These are phyloP conservation scores for Stenodera caucasica DNA, from an alignment of 2,888 invertebrate genomes.

Conservation along the genomic window DNA sequence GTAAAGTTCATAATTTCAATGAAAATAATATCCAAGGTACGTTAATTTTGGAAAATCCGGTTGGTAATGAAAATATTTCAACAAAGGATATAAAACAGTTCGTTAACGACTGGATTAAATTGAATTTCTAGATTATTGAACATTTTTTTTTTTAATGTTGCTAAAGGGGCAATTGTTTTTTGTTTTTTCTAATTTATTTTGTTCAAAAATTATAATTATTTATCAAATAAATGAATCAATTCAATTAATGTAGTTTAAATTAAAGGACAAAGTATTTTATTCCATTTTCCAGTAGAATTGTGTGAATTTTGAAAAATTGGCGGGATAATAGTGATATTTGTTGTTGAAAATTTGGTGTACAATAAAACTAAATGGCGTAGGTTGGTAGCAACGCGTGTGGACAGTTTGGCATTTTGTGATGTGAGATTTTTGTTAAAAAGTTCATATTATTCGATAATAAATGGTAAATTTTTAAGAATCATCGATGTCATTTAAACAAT, in stretches of 20 bases:
- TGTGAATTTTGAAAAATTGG: slow-evolving; percentile 27
- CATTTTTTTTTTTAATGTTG: slow-evolving; percentile 8
- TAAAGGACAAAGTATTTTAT: no score
- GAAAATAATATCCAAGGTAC: slow-evolving; percentile 60
- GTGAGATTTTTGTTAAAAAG: slow-evolving; percentile 56
- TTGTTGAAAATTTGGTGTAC: slow-evolving; percentile 33
- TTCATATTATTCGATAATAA: slow-evolving; percentile 52
- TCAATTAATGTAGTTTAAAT: no score
- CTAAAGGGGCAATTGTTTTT: no score
- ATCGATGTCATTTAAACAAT: slow-evolving; percentile 48
- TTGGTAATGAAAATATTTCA: slow-evolving; percentile 47
- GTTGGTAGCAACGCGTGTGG: slow-evolving; percentile 57
- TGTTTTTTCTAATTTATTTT: slow-evolving; percentile 5
- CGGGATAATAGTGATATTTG: slow-evolving; percentile 36
- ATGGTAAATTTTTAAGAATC: slow-evolving; percentile 47
- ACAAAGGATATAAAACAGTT: slow-evolving; percentile 16
- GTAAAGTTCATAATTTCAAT: slow-evolving; percentile 67
- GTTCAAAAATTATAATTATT: neutral
- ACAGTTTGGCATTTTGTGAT: slow-evolving; percentile 59
- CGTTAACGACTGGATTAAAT: slow-evolving; percentile 16
- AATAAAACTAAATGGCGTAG: slow-evolving; percentile 29
- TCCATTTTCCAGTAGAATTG: no score
- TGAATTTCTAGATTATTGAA: neutral
- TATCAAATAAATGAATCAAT: no score
- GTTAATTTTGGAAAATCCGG: slow-evolving; percentile 70